Evolutionary conservation across 2,113 vertebrate species (phyloP), one percentile per base, ranked within the genome.

Genomic region (Echinops telfairi): DNA sequence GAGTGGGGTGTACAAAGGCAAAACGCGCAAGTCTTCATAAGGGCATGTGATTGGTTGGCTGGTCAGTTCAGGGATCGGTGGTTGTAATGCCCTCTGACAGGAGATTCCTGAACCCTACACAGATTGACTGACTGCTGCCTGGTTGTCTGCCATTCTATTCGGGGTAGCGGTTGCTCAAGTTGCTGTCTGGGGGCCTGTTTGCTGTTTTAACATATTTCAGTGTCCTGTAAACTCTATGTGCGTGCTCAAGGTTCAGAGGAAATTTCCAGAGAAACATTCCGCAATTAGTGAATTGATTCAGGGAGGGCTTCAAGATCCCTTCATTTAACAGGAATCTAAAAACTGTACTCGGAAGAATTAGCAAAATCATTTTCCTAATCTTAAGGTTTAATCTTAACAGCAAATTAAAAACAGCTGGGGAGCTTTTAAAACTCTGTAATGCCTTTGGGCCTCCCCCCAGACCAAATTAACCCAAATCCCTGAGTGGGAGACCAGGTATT

Each of bases 381-480:
- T 43, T 82, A 58, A 70, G 29, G 90, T 29, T 66, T 90, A 66
- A 71, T 22, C 29, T 90, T 76, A 75, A 70, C n/a, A 43, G 83
- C 93, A 83, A 19, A 82, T 87, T 76, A 90, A 77, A 90, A 68
- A 86, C 17, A 77, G 36, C 60, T 15, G 0, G 43, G 76, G 29
- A 90, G 29, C 23, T 81, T 82, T 27, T 77, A 53, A 58, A 53
- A 53, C 47, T 53, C 17, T 14, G n/a, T 19, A 25, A 29, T 68
- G 58, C 31, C 33, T 36, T 25, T 19, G 40, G 66, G 70, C 43
- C 29, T 43, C 60, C 71, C 29, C 76, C 58, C 58, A 82, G 58
- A 82, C 1, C 3, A 58, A 58, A 43, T 58, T 36, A 77, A 43
- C 64, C 47, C 25, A 68, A 90, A 36, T 68, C 43, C 68, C 40